Evolutionary conservation across 2,888 invertebrate species (phyloP), one percentile per base, ranked within the genome.

Genomic region (Chymomyza amoena): DNA sequence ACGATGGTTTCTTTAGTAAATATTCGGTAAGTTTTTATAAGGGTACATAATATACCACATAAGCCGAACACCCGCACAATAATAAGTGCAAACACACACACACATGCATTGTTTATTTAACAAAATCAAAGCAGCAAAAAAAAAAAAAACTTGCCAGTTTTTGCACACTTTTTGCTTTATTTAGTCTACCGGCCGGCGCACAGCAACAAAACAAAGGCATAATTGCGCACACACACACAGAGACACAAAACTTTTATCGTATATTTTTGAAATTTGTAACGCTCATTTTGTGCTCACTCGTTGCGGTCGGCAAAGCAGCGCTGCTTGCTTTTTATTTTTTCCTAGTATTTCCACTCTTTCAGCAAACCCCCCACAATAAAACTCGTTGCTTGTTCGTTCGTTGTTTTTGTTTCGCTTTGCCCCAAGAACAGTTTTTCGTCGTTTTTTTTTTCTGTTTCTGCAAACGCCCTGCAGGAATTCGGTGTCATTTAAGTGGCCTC

Each of bases 1-100:
- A 93, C 93, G 93, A 94, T 93, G 93, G 93, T 92, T 93, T 93
- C 92, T 90, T 92, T 84, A 93, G 93, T 93, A 94, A 94, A 93
- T 94, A 94, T 93, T 93, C 93, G 93, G 95, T 95, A 93, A 94
- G 95, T 94, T 60, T 16, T 54, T 66, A 61, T 62, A 51, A n/a
- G 65, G 51, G 18, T 64, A 7, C 64, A 69, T 60, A 70, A 60
- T 56, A 16, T 59, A n/a, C 13, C 25, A 51, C 36, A 25, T 50
- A 39, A 54, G 36, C 2, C 4, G 25, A 25, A 20, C 20, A 45
- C 45, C 64, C 51, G 16, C 45, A 50, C 52, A 32, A 32, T 32
- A 7, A 32, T 32, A 7, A 32, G 32, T 32, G 7, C 32, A 32
- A 32, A 32, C 32, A 32, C 32, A 20, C 20, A 45, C 32, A 63